Evolutionary conservation across 2,888 invertebrate species (phyloP).

Genomic region (Rutpela maculata): DNA sequence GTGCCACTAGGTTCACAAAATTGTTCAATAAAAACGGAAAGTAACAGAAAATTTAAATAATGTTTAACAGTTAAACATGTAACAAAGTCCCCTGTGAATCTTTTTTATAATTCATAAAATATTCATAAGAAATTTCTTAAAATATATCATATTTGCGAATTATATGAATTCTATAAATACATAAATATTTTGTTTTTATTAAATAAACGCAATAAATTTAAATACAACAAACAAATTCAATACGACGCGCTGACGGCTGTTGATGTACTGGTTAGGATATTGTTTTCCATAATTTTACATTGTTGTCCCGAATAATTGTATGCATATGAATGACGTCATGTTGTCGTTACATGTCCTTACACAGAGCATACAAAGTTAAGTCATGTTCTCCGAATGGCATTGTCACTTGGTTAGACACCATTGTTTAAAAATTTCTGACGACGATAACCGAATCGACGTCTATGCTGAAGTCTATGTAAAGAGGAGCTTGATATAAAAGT

Average conservation of each 20-base stretch:
- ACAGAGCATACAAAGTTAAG: slow-evolving; percentile 42
- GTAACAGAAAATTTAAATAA: too few species aligned
- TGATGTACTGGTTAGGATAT: slow-evolving; percentile 5
- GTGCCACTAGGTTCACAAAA: too few species aligned
- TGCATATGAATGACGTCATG: slow-evolving; percentile 49
- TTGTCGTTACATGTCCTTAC: slow-evolving; percentile 52
- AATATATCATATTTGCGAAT: too few species aligned
- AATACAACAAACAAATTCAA: background rate
- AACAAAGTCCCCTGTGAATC: too few species aligned
- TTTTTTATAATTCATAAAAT: too few species aligned
- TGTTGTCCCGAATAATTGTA: slow-evolving; percentile 34
- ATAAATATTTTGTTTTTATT: background rate
- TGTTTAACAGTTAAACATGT: too few species aligned
- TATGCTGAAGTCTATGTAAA: slow-evolving; percentile 4
- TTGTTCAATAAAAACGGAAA: too few species aligned
- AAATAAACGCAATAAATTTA: background rate
- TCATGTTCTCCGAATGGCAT: slow-evolving; percentile 42
- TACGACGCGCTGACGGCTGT: slow-evolving; percentile 5
- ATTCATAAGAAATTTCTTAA: too few species aligned
- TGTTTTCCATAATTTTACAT: slow-evolving; percentile 32
- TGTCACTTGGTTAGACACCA: slow-evolving; percentile 37
- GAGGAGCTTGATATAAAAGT: background rate
- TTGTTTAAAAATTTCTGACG: slow-evolving; percentile 33
- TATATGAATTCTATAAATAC: background rate
- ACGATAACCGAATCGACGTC: slow-evolving; percentile 8